phyloP scores from a whole-genome alignment of 2,113 vertebrate species.

The Elephantulus edwardii region DNA sequence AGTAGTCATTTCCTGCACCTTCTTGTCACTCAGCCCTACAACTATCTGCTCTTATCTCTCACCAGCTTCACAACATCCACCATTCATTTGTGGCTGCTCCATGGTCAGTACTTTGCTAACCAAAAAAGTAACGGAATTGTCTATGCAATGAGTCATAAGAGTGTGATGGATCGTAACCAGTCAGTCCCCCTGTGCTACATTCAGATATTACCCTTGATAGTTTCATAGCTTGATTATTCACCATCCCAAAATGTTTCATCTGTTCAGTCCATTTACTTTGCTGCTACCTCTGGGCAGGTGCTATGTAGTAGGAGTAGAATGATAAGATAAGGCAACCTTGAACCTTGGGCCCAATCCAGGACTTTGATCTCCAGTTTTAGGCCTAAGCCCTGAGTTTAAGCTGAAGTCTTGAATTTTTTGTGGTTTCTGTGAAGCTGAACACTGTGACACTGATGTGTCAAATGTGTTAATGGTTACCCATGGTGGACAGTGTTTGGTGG shows the following conservation, averaged over 20 bases:
- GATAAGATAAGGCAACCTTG: background rate
- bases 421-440: too few relatives aligned
- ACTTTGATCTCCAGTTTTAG: background rate
- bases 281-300: background rate
- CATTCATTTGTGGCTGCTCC: background rate
- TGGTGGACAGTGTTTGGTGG: too few relatives aligned
- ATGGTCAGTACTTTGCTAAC: background rate
- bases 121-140: background rate
- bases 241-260: background rate
- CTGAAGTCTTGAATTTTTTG: slow-evolving; percentile 28
- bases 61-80: background rate
- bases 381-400: background rate
- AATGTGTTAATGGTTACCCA: too few relatives aligned
- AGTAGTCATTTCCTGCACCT: background rate
- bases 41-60: background rate
- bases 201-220: background rate
- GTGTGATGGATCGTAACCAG: background rate
- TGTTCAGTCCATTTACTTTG: background rate
- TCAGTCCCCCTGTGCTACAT: background rate
- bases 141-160: background rate
- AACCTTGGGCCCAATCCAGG: background rate
- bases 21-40: background rate
- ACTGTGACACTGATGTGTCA: too few relatives aligned
- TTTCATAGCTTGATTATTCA: background rate
- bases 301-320: background rate